These are phyloP conservation scores for Vulpes lagopus DNA, from an alignment of 2,113 vertebrate species.

Conservation along the genomic window DNA sequence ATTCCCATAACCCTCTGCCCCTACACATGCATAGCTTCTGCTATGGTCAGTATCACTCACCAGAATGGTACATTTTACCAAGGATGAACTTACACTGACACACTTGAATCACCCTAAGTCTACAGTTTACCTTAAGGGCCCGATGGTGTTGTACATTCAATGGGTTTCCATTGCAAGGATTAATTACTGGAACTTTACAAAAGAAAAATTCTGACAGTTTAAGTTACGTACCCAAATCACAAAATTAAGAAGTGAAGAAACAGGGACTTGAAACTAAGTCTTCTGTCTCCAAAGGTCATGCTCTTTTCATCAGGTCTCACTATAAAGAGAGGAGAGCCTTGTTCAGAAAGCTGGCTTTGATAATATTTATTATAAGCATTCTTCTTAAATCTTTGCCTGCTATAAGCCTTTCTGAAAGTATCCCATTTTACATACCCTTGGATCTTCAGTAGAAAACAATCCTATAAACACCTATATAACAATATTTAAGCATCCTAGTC, in stretches of 20 bases:
- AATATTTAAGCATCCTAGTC: background rate
- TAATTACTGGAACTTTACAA: background rate
- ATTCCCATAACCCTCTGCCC: background rate
- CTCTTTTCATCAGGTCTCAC: background rate
- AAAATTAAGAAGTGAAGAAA: conserved; percentile 10
- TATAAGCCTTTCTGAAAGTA: background rate
- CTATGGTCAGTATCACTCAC: background rate
- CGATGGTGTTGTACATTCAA: too few relatives aligned
- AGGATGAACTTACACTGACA: background rate
- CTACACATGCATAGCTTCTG: background rate
- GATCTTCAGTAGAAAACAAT: conserved; percentile 16
- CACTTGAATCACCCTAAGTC: background rate
- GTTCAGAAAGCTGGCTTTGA: background rate
- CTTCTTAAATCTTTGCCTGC: background rate
- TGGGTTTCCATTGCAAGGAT: background rate
- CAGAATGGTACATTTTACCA: background rate
- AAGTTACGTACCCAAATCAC: conserved; percentile 61
- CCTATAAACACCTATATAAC: background rate
- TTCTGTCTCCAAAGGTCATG: conserved; percentile 18
- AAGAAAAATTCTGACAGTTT: background rate
- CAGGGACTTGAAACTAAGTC: conserved; percentile 31
- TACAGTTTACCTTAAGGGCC: background rate
- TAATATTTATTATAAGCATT: background rate
- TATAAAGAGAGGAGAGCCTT: conserved; percentile 1
- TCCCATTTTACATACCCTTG: background rate